These are phyloP conservation scores for Atractosteus spatula DNA, from an alignment of 2,113 vertebrate genomes.

Conservation along the genomic window DNA sequence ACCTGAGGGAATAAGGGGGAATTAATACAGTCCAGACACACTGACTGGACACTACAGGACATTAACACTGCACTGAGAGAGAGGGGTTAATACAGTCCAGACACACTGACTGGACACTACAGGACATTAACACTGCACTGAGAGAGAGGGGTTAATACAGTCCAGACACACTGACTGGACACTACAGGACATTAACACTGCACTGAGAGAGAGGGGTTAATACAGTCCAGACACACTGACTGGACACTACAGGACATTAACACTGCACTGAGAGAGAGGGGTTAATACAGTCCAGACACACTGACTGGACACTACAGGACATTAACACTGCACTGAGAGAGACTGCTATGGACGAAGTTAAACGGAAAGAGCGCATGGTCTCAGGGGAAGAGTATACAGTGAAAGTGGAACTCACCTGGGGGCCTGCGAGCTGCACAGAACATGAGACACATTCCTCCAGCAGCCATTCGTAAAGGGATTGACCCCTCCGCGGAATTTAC, in stretches of 20 bases:
- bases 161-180: no score
- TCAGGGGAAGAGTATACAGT: background rate
- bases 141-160: no score
- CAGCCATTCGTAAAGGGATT: slow-evolving; percentile 97
- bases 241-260: no score
- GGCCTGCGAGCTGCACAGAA: slow-evolving; percentile 91
- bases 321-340: no score
- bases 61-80: no score
- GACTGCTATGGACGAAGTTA: background rate
- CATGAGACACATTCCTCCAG: slow-evolving; percentile 83
- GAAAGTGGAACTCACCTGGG: slow-evolving; percentile 72
- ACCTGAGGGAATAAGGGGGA: slow-evolving; percentile 58
- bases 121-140: no score
- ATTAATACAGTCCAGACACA: slow-evolving; percentile 14
- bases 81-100: no score
- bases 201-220: slow-evolving; percentile 19
- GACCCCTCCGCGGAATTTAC: slow-evolving; percentile 92
- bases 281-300: no score
- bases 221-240: background rate
- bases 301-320: no score
- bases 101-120: no score
- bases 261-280: no score
- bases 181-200: background rate
- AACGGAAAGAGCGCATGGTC: slow-evolving; percentile 9
- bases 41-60: no score